phyloP scores from a whole-genome alignment of 2,888 invertebrate genomes.

The Plutella xylostella region DNA sequence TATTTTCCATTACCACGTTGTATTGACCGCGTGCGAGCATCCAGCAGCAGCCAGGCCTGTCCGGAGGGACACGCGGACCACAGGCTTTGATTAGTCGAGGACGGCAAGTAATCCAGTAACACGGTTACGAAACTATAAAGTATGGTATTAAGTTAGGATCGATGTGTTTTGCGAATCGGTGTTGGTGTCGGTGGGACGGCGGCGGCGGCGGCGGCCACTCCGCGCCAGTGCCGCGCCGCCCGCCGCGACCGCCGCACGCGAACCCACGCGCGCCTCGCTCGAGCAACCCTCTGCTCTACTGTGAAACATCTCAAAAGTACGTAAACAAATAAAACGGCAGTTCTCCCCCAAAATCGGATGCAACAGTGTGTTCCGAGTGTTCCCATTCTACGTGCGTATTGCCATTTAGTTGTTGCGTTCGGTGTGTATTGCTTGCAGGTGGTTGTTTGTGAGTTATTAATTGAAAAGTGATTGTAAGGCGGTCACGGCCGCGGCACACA shows the following conservation, averaged over 20 bases:
- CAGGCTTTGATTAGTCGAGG: constrained; percentile 57
- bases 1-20: constrained; percentile 23
- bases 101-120: constrained; percentile 55
- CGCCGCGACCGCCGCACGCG: constrained; percentile 27
- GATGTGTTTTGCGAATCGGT: constrained; percentile 22
- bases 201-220: background rate
- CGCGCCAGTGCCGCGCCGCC: constrained; percentile 32
- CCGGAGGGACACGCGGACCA: constrained; percentile 29
- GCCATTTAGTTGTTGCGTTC: background rate
- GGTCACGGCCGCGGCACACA: constrained; percentile 66
- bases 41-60: too few species aligned
- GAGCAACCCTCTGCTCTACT: constrained; percentile 45
- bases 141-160: constrained; percentile 62
- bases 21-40: constrained; percentile 16
- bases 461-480: constrained; percentile 68
- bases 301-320: constrained; percentile 43
- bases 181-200: background rate
- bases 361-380: background rate
- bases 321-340: constrained; percentile 38
- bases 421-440: constrained; percentile 57
- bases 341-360: background rate
- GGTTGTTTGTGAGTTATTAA: constrained; percentile 60
- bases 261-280: constrained; percentile 27
- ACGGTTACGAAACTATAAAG: constrained; percentile 65
- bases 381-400: constrained; percentile 28